Conservation (phyloP, 1,140 invertebrate genomes). For the Psix sp. region DNA sequence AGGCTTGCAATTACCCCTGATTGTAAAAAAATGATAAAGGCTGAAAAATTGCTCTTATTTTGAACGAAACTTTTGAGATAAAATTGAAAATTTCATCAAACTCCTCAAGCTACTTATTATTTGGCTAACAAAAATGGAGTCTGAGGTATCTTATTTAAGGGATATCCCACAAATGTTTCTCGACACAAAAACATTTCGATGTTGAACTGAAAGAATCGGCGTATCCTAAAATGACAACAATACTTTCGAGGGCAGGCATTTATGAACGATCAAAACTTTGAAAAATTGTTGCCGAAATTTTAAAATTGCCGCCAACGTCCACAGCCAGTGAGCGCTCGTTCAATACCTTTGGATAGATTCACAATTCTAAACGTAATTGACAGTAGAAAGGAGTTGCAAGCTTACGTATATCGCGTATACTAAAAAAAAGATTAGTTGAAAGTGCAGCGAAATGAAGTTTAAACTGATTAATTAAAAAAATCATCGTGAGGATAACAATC, state of each 20-base stretch:
- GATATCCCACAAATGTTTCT: constrained; percentile 8
- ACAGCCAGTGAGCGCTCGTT: constrained; percentile 20
- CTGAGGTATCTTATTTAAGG: constrained; percentile 5
- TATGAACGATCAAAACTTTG: background rate
- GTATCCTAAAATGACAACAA: background rate
- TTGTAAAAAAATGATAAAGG: constrained; percentile 1
- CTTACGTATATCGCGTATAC: no score
- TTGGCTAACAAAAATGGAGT: constrained; percentile 2
- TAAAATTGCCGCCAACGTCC: constrained; percentile 12
- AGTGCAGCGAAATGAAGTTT: no score
- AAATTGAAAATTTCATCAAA: constrained; percentile 1
- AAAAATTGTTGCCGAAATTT: constrained; percentile 9
- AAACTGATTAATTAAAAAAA: no score
- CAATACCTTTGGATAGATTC: constrained; percentile 33
- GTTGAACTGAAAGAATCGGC: background rate
- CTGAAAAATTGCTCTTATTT: constrained; percentile 2
- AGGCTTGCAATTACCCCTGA: constrained; percentile 23
- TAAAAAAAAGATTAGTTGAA: no score
- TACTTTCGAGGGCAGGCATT: background rate
- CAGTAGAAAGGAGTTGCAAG: no score
- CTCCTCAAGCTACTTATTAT: constrained; percentile 2
- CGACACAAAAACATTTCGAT: background rate
- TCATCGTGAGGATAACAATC: no score
- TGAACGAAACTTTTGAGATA: constrained; percentile 5
- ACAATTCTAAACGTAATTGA: constrained; percentile 31